A percentile compares a stretch with the other conserved stretches of the same genome.
Conservation (phyloP, 1,140 invertebrate genomes). For the Brachionus rubens region DNA sequence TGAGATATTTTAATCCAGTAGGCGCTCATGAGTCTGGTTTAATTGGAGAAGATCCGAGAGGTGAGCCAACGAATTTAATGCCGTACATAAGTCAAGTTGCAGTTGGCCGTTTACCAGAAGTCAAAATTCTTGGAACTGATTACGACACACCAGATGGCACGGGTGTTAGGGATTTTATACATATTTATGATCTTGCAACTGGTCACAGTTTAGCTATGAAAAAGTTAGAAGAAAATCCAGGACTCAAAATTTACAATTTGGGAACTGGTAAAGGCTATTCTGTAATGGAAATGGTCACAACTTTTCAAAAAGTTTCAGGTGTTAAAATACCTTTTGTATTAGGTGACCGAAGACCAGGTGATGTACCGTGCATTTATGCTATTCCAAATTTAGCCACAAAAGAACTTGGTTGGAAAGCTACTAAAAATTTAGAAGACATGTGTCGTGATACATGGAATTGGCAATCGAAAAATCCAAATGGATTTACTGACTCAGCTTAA, state of each 20-base stretch:
- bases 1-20: slow-evolving; percentile 98
- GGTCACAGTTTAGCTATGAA: slow-evolving; percentile 84
- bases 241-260: slow-evolving; percentile 78
- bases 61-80: slow-evolving; percentile 15
- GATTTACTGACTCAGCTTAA: background rate
- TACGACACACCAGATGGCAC: slow-evolving; percentile 93
- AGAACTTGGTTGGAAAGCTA: slow-evolving; percentile 78
- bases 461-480: slow-evolving; percentile 68
- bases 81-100: slow-evolving; percentile 67
- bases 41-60: slow-evolving; percentile 49
- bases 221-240: slow-evolving; percentile 65
- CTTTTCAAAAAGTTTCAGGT: slow-evolving; percentile 69
- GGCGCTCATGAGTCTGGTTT: slow-evolving; percentile 83
- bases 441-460: slow-evolving; percentile 81
- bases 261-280: slow-evolving; percentile 92
- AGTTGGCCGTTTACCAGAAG: slow-evolving; percentile 73
- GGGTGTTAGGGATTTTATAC: slow-evolving; percentile 96
- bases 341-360: slow-evolving; percentile 71
- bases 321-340: slow-evolving; percentile 62
- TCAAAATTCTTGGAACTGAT: slow-evolving; percentile 85
- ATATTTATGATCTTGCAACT: slow-evolving; percentile 86
- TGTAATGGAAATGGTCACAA: slow-evolving; percentile 80
- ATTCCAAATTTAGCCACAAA: slow-evolving; percentile 72
- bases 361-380: slow-evolving; percentile 80
- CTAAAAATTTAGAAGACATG: slow-evolving; percentile 76